A percentile compares a stretch with the other conserved stretches of the same genome.
phyloP scores from a whole-genome alignment of 1,140 invertebrate species.

The Trinorchestia longiramus region DNA sequence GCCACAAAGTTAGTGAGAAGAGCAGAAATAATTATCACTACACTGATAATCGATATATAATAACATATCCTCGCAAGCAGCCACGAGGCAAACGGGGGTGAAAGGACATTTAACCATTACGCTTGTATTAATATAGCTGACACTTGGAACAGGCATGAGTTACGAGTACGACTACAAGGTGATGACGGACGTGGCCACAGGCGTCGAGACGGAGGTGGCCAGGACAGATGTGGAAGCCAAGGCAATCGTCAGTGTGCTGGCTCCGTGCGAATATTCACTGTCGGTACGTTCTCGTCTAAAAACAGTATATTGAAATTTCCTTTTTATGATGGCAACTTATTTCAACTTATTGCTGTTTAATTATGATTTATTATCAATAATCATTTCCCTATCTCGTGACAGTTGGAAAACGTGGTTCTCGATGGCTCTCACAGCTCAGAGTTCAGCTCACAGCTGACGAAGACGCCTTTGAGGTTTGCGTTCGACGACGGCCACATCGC shows the following conservation, averaged over 20 bases:
- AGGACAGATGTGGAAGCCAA: conserved; percentile 70
- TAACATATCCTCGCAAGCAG: no score
- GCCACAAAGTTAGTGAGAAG: not conserved
- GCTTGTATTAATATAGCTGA: not conserved
- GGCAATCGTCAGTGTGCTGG: conserved; percentile 70
- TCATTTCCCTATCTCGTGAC: not conserved
- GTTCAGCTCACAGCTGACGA: conserved; percentile 65
- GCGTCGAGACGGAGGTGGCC: conserved; percentile 70
- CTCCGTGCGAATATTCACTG: conserved; percentile 71
- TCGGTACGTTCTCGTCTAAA: conserved; percentile 68
- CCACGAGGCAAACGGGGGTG: no score
- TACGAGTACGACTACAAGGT: conserved; percentile 73
- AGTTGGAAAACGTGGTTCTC: conserved; percentile 68
- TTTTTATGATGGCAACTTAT: no score
- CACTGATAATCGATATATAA: no score
- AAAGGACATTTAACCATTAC: no score
- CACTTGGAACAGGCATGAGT: conserved; percentile 68
- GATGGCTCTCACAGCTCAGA: conserved; percentile 67
- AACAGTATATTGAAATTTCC: not conserved
- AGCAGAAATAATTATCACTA: no score
- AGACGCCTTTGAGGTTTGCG: conserved; percentile 69
- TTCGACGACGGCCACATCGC: conserved; percentile 72
- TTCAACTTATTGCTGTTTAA: not conserved
- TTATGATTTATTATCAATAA: not conserved
- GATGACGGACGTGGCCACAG: conserved; percentile 70